phyloP scores from a whole-genome alignment of 1,140 invertebrate genomes.

The Papilio aristodemus region DNA sequence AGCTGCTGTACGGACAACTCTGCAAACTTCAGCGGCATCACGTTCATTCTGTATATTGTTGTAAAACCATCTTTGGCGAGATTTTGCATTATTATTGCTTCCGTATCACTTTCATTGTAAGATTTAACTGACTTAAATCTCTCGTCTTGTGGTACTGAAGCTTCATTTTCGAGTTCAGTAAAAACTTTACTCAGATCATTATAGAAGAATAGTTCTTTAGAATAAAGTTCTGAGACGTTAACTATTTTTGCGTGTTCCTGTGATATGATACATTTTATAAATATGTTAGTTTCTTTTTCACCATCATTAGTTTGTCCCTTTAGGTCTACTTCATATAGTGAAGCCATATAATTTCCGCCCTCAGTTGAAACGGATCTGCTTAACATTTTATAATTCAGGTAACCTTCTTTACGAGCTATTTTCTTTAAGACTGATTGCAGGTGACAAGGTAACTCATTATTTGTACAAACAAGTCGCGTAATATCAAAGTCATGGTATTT shows the following conservation, averaged over 20 bases:
- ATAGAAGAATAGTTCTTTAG: slow-evolving; percentile 53
- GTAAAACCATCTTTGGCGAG: slow-evolving; percentile 41
- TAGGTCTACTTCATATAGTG: slow-evolving; percentile 51
- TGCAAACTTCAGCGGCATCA: slow-evolving; percentile 36
- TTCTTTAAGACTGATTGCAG: slow-evolving; percentile 41
- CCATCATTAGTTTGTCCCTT: slow-evolving; percentile 43
- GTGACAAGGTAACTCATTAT: slow-evolving; percentile 33
- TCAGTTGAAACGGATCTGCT: slow-evolving; percentile 43
- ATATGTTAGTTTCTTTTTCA: slow-evolving; percentile 50
- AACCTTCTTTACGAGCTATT: slow-evolving; percentile 45
- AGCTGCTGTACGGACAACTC: slow-evolving; percentile 38
- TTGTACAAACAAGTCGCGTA: not conserved
- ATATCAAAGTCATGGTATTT: slow-evolving; percentile 3
- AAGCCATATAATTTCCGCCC: slow-evolving; percentile 55
- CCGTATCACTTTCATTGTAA: slow-evolving; percentile 48
- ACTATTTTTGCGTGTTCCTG: slow-evolving; percentile 52
- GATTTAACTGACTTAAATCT: slow-evolving; percentile 53
- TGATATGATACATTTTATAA: slow-evolving; percentile 55
- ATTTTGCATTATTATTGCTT: slow-evolving; percentile 51
- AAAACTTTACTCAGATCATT: slow-evolving; percentile 49
- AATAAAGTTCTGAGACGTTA: slow-evolving; percentile 48
- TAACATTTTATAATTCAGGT: slow-evolving; percentile 38
- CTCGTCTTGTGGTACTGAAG: slow-evolving; percentile 45
- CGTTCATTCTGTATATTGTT: slow-evolving; percentile 38
- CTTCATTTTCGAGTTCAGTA: slow-evolving; percentile 48